A percentile compares a stretch with the other conserved stretches of the same genome.
phyloP scores from a whole-genome alignment of 2,888 invertebrate species.

The Helicoverpa assulta region DNA sequence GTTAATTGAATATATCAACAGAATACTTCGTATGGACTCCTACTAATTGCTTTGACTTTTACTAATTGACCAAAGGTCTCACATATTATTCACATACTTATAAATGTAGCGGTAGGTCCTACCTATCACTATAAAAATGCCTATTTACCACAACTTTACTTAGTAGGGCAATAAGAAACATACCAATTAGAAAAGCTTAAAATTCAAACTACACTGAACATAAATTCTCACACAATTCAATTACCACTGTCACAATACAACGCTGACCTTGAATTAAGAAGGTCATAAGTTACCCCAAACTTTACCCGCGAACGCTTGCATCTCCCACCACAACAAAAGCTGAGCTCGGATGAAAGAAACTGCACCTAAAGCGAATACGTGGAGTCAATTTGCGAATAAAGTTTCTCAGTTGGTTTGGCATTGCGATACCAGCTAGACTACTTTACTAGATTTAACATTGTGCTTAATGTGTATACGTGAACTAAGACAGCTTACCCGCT shows the following conservation, averaged over 20 bases:
- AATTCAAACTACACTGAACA: background rate
- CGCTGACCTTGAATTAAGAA: conserved; percentile 6
- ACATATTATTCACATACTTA: no score
- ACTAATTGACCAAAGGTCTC: no score
- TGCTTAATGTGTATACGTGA: conserved; percentile 77
- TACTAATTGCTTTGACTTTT: no score
- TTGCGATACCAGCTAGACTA: conserved; percentile 69
- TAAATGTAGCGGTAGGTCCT: no score
- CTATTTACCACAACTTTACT: no score
- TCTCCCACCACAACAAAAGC: conserved; percentile 68
- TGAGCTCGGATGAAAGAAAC: conserved; percentile 86
- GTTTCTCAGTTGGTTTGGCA: conserved; percentile 83
- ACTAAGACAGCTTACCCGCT: conserved; percentile 68
- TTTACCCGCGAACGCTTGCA: conserved; percentile 60
- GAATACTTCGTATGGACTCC: no score
- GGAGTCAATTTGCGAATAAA: conserved; percentile 90
- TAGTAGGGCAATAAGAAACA: no score
- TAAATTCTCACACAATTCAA: background rate
- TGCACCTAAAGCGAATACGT: conserved; percentile 89
- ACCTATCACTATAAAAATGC: no score
- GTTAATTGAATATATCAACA: no score
- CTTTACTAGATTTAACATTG: conserved; percentile 77
- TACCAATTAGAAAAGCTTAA: background rate
- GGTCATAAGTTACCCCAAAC: conserved; percentile 3
- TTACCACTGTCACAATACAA: background rate